Evolutionary conservation across 1,140 invertebrate genomes (phyloP).

Genomic region (Dreissena rostriformis): DNA sequence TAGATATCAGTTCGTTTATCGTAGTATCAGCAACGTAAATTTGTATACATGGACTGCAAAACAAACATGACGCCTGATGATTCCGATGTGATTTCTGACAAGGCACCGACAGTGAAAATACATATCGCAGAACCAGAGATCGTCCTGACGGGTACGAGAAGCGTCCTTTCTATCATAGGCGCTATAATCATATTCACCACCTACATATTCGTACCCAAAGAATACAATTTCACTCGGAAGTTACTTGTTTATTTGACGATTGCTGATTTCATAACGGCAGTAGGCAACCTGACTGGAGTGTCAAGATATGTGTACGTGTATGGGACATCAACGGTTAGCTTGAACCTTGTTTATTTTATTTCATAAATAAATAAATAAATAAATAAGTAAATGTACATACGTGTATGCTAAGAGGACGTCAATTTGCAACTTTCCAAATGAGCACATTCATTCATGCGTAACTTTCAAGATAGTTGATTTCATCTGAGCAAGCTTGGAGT

Average conservation of each 20-base stretch:
- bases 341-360: neutral
- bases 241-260: slow-evolving; percentile 45
- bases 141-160: slow-evolving; percentile 26
- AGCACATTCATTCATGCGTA: too few species aligned
- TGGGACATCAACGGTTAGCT: neutral
- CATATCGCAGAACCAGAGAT: neutral
- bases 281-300: slow-evolving; percentile 30
- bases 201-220: neutral
- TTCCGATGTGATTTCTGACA: neutral
- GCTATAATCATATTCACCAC: slow-evolving; percentile 26
- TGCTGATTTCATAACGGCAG: slow-evolving; percentile 27
- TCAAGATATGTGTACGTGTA: slow-evolving; percentile 10
- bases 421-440: too few species aligned
- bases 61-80: neutral
- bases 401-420: neutral
- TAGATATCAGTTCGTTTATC: neutral
- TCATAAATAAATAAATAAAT: neutral
- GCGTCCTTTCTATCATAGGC: slow-evolving; percentile 30
- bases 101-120: neutral
- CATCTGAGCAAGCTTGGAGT: too few species aligned
- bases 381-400: neutral
- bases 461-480: too few species aligned
- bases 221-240: slow-evolving; percentile 33
- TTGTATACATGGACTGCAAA: neutral
- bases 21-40: neutral